Percentiles rank a stretch among this genome's conserved stretches.
Conservation (phyloP, 2,113 vertebrate genomes). For the Junco hyemalis region DNA sequence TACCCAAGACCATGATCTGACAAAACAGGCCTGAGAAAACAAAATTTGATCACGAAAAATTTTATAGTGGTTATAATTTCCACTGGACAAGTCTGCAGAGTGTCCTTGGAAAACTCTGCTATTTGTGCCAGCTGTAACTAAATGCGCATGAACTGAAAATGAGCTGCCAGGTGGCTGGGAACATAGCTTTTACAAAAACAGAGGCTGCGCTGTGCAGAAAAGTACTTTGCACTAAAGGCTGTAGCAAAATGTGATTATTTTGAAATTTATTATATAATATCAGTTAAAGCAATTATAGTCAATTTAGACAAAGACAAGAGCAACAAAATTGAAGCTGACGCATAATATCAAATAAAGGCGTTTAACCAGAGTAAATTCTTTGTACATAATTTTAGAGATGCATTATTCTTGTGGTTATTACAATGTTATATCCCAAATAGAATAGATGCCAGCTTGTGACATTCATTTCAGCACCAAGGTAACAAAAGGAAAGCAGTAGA, state of each 20-base stretch:
- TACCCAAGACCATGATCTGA: background rate
- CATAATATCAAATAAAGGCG: background rate
- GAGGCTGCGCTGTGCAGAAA: background rate
- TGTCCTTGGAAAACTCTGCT: conserved; percentile 39
- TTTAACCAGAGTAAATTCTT: background rate
- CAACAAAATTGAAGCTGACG: background rate
- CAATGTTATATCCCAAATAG: background rate
- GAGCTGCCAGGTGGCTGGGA: conserved; percentile 10
- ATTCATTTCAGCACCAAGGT: background rate
- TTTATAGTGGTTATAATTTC: conserved; percentile 47
- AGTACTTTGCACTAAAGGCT: background rate
- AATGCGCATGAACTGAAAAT: background rate
- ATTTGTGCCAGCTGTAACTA: conserved; percentile 31
- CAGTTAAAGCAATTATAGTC: background rate
- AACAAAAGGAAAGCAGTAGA: background rate
- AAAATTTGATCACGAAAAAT: conserved; percentile 9
- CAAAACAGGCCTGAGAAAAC: conserved; percentile 21
- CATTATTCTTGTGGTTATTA: background rate
- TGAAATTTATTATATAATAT: background rate
- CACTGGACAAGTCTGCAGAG: conserved; percentile 1
- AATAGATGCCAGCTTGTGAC: background rate
- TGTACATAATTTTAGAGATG: background rate
- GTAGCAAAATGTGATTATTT: background rate
- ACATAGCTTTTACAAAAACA: conserved; percentile 3
- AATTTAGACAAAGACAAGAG: background rate